Evolutionary conservation across 2,888 invertebrate genomes (phyloP), one percentile per base, ranked within the genome.

Genomic region (Cerastis rubricosa): DNA sequence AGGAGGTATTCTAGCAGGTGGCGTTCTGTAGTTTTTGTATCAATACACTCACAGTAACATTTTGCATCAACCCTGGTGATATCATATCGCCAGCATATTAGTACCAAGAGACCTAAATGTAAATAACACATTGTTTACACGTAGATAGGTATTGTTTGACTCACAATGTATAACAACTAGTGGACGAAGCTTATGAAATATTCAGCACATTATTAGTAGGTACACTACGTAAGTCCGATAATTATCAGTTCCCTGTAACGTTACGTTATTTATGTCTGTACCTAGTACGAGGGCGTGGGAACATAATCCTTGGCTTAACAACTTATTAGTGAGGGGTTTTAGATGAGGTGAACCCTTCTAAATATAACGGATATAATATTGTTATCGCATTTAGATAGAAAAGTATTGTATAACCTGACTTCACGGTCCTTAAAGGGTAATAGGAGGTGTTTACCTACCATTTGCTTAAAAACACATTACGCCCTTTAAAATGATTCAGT

Each of bases 171-270:
- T 19, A 80, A 47, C 54, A 64, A 64, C 43, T 9, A 71, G 72
- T 29, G 51, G 61, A n/a, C n/a, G n/a, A 29, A n/a, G n/a, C 40
- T 64, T 14, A 47, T 78, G 14, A 54, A 80, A 80, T 80, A 57
- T 80, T 80, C 51, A 80, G 63, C 9, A 25, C 54, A 80, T 40
- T 71, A 63, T 71, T n/a, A 54, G 61, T 29, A n/a, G 51, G 17
- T 25, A 43, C 40, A 54, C 51, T 40, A 4, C 51, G 63, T 63
- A 47, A 63, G 54, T 54, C 47, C 29, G 63, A 80, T 80, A 77
- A 40, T 72, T 29, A 71, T 40, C 45, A 22, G 49, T 47, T 67
- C 40, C 51, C 61, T 51, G 14, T 70, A 61, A 45, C 49, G 59
- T 51, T 70, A 45, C n/a, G n/a, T 61, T 77, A 79, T 43, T 51